phyloP scores from a whole-genome alignment of 2,113 vertebrate species.

The Ammodytes marinus region DNA sequence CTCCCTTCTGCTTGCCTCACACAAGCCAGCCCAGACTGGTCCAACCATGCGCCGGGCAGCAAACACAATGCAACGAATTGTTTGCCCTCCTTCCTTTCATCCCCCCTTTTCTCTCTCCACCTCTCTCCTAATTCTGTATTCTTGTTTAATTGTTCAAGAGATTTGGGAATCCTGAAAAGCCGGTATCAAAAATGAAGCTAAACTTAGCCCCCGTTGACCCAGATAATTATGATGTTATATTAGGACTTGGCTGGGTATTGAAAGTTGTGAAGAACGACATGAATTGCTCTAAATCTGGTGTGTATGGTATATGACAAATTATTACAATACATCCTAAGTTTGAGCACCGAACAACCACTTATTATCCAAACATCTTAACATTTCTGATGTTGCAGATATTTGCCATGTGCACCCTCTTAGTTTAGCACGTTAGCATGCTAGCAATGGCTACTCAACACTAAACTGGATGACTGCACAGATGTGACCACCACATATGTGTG shows the following conservation, averaged over 20 bases:
- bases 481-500: neutral
- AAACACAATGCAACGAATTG: conserved; percentile 70
- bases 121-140: conserved; percentile 46
- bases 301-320: neutral
- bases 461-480: neutral
- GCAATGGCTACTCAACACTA: neutral
- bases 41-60: conserved; percentile 23
- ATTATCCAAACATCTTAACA: neutral
- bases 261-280: neutral
- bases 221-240: neutral
- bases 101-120: neutral
- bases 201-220: conserved; percentile 40
- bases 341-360: neutral
- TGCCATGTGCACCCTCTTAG: neutral
- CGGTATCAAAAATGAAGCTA: conserved; percentile 28
- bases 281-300: neutral
- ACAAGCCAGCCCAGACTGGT: conserved; percentile 67
- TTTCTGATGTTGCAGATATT: neutral
- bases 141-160: conserved; percentile 65
- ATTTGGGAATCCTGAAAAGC: conserved; percentile 28
- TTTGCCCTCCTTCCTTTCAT: conserved; percentile 51
- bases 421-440: neutral
- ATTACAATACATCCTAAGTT: neutral
- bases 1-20: conserved; percentile 28
- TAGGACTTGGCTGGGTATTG: neutral